Conservation (phyloP, 2,113 vertebrate species). For the Entelurus aequoreus region DNA sequence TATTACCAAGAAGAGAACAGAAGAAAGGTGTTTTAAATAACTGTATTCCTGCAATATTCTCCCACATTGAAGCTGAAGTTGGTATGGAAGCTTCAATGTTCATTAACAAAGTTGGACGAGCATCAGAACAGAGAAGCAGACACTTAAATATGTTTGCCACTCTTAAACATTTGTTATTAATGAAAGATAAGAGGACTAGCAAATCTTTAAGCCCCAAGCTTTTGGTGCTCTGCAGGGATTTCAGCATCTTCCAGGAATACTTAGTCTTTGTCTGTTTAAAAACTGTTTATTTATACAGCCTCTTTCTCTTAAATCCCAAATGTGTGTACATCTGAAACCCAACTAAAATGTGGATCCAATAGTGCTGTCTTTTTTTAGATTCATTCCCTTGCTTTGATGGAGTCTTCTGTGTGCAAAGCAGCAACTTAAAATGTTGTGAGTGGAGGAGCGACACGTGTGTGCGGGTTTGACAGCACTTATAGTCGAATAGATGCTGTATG, state of each 20-base stretch:
- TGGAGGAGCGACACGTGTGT: background rate
- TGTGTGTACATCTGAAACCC: constrained; percentile 38
- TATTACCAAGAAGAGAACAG: constrained; percentile 63
- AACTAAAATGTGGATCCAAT: constrained; percentile 28
- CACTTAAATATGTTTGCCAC: constrained; percentile 66
- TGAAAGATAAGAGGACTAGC: constrained; percentile 71
- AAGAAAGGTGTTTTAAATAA: constrained; percentile 69
- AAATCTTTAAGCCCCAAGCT: constrained; percentile 71
- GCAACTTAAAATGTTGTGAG: constrained; percentile 21
- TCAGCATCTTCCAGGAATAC: constrained; percentile 66
- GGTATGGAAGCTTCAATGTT: constrained; percentile 56
- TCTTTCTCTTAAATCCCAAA: constrained; percentile 43
- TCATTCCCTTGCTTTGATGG: constrained; percentile 29
- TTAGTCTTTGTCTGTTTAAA: constrained; percentile 61
- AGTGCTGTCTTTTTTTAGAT: constrained; percentile 25
- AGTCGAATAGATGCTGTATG: constrained; percentile 18
- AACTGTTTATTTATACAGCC: constrained; percentile 36
- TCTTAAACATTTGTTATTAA: constrained; percentile 65
- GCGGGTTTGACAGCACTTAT: constrained; percentile 3
- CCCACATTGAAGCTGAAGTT: constrained; percentile 48
- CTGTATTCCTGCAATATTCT: constrained; percentile 60
- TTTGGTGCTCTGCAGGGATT: constrained; percentile 71
- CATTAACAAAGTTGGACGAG: constrained; percentile 65
- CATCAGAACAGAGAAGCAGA: constrained; percentile 68
- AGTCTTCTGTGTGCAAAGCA: constrained; percentile 16